Evolutionary conservation across 2,888 invertebrate species (phyloP).

Genomic region (Magallana nippona): DNA sequence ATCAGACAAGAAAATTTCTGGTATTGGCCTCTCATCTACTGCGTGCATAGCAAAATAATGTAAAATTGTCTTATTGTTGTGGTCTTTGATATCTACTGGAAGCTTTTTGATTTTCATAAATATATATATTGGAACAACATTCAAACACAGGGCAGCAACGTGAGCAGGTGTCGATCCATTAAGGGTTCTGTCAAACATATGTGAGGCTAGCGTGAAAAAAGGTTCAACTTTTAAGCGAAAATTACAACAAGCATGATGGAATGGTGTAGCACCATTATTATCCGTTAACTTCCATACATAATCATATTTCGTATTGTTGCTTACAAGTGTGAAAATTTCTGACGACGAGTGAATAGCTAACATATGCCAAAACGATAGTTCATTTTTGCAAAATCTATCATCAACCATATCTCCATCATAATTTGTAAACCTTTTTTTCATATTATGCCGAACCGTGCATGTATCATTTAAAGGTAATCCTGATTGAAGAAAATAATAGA

Average conservation of each 20-base stretch:
- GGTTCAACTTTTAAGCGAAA: fast-evolving
- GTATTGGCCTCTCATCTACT: background rate
- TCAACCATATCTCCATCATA: background rate
- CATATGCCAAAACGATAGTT: background rate
- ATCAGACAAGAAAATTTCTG: background rate
- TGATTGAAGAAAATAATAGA: background rate
- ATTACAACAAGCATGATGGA: background rate
- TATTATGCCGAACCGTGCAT: background rate
- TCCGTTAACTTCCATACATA: background rate
- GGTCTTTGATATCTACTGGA: background rate
- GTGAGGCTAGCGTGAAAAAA: background rate
- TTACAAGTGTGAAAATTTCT: background rate
- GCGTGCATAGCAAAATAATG: background rate
- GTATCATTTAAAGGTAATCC: background rate
- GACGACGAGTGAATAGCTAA: background rate
- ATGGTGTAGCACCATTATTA: background rate
- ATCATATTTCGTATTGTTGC: background rate
- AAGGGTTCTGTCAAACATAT: background rate
- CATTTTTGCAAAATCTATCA: background rate
- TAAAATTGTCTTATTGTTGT: background rate
- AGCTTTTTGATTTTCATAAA: background rate
- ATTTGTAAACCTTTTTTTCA: background rate
- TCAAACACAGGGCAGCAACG: background rate
- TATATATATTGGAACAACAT: background rate
- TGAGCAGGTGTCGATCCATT: background rate